phyloP scores from a whole-genome alignment of 2,888 invertebrate genomes.

The Ormyrus pomaceus region DNA sequence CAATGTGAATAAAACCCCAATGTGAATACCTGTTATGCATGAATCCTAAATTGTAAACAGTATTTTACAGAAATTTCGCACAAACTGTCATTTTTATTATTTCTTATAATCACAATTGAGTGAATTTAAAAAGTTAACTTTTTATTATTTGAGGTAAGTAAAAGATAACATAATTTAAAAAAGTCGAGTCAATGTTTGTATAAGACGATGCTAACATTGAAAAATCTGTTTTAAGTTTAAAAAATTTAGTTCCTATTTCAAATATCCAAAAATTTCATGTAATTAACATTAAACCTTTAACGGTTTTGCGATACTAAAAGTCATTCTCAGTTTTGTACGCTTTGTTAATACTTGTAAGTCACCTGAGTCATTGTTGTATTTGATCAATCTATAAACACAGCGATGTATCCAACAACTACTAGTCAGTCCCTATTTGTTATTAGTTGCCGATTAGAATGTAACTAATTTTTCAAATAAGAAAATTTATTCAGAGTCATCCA shows the following conservation, averaged over 20 bases:
- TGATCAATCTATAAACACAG: slow-evolving; percentile 45
- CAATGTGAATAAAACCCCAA: not conserved
- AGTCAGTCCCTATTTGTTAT: slow-evolving; percentile 71
- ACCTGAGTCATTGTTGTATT: slow-evolving; percentile 18
- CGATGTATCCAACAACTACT: slow-evolving; percentile 73
- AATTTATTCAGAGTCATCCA: slow-evolving; percentile 42
- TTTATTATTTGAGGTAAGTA: slow-evolving; percentile 32
- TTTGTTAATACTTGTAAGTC: slow-evolving; percentile 14
- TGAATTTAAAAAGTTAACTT: not conserved
- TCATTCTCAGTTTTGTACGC: slow-evolving; percentile 10
- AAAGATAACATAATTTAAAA: not conserved
- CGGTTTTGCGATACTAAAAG: slow-evolving; percentile 17
- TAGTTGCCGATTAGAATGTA: slow-evolving; percentile 26
- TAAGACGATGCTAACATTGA: no score
- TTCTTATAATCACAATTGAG: not conserved
- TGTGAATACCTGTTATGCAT: slow-evolving; percentile 20
- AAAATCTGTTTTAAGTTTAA: no score
- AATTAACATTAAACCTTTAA: slow-evolving; percentile 2
- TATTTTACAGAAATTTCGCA: not conserved
- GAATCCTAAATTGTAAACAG: slow-evolving; percentile 4
- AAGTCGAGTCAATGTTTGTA: not conserved
- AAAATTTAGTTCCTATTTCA: no score
- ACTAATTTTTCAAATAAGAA: slow-evolving; percentile 40
- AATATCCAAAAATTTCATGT: not conserved
- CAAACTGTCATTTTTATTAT: not conserved